Conservation (phyloP, 2,113 vertebrate genomes). For the Mungos mungo region DNA sequence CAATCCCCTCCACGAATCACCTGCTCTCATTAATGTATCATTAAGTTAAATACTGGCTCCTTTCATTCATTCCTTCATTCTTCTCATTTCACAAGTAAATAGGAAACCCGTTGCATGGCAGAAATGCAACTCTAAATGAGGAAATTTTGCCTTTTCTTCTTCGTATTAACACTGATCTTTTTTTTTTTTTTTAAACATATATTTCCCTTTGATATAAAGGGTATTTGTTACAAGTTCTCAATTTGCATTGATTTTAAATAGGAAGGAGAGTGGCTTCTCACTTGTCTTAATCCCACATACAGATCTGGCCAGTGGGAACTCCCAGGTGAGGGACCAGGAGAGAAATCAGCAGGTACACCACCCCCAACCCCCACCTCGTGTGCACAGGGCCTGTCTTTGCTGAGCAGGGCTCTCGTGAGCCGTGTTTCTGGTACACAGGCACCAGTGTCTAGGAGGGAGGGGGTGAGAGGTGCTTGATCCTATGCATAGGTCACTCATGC, state of each 20-base stretch:
- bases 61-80: not conserved
- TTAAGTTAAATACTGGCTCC: not conserved
- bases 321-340: not conserved
- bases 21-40: not conserved
- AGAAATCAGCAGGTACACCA: not conserved
- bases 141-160: not conserved
- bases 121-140: not conserved
- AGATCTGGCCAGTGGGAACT: not conserved
- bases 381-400: not conserved
- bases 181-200: not conserved
- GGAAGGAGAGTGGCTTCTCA: not conserved
- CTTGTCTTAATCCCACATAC: not conserved
- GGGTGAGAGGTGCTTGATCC: rapidly evolving
- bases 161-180: not conserved
- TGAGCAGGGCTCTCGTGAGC: not conserved
- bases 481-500: rapidly evolving
- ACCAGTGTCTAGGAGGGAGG: no score
- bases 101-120: not conserved
- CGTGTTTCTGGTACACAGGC: rapidly evolving
- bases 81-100: not conserved
- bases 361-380: no score
- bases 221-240: not conserved
- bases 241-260: not conserved
- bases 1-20: not conserved
- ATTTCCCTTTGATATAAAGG: not conserved